phyloP scores from a whole-genome alignment of 2,113 vertebrate species.

The Axis porcinus region DNA sequence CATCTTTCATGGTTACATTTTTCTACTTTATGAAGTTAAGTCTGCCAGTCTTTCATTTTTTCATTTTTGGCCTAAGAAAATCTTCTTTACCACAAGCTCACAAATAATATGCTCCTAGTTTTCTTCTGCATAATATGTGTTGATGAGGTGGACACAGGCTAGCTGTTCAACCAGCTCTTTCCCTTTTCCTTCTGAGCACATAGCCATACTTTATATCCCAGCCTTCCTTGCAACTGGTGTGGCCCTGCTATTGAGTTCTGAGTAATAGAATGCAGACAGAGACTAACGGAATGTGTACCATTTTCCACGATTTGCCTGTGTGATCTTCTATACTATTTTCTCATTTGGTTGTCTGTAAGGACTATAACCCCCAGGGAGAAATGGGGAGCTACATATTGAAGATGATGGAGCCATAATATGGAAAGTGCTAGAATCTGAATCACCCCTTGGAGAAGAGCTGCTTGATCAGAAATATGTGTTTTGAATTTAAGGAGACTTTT shows the following conservation, averaged over 20 bases:
- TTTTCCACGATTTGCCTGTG: not conserved
- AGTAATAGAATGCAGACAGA: not conserved
- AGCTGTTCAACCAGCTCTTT: not conserved
- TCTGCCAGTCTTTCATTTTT: not conserved
- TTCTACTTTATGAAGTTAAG: not conserved
- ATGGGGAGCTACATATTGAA: not conserved
- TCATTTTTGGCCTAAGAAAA: not conserved
- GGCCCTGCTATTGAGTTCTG: not conserved
- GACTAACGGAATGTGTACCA: not conserved
- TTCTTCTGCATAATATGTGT: not conserved
- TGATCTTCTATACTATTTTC: not conserved
- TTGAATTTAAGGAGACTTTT: not conserved
- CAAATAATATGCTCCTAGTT: not conserved
- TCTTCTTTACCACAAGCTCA: not conserved
- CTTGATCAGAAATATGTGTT: not conserved
- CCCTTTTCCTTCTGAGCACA: not conserved
- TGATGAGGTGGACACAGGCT: not conserved
- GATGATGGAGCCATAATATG: not conserved
- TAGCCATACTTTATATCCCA: not conserved
- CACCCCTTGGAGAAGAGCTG: not conserved
- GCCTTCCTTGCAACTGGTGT: not conserved
- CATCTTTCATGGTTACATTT: not conserved
- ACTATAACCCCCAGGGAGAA: not conserved
- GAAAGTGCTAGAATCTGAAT: not conserved
- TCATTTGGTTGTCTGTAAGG: not conserved